Evolutionary conservation across 1,140 invertebrate species (phyloP), one percentile per base, ranked within the genome.

Genomic region (Gryllus bimaculatus): DNA sequence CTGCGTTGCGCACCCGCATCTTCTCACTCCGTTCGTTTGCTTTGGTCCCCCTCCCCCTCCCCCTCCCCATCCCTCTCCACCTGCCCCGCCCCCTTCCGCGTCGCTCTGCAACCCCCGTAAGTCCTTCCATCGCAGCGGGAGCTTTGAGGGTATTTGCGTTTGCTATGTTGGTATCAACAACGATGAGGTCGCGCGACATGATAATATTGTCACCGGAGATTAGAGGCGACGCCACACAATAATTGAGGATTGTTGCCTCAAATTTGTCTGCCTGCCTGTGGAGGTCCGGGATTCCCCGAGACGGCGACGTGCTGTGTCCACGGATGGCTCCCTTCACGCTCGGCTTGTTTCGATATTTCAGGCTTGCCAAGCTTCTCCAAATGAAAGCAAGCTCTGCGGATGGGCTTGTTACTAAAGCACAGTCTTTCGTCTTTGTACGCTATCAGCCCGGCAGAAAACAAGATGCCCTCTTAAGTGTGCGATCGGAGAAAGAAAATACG

Each of bases 171-270:
- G 54, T 66, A 66, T 66, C 54, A 66, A 66, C 54, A 66, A 7
- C 54, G 54, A 66, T 66, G 54, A 66, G 54, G 54, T 66, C 54
- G 54, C 54, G 54, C 10, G 54, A 66, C 54, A 66, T 66, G 54
- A 66, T 66, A 66, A 66, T 66, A 66, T 66, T 66, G 54, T 66
- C 54, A 66, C 54, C 54, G 54, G 54, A 66, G 54, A 66, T 66
- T 66, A 66, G 54, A 66, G 54, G 54, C 54, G 10, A 7, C 54
- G 54, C 54, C 54, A 66, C 54, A 7, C 54, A 66, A 66, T 66
- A 66, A 66, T 66, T 66, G 54, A 66, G 54, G 54, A 66, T 66
- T 66, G 54, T 66, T 66, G 54, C 54, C 54, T 66, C 54, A 66
- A 66, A 66, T 66, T 66, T 66, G 54, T 66, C 54, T 66, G 54